Base-by-base conservation (phyloP, 1,140 invertebrate genomes). In the Orchesella cincta region DNA sequence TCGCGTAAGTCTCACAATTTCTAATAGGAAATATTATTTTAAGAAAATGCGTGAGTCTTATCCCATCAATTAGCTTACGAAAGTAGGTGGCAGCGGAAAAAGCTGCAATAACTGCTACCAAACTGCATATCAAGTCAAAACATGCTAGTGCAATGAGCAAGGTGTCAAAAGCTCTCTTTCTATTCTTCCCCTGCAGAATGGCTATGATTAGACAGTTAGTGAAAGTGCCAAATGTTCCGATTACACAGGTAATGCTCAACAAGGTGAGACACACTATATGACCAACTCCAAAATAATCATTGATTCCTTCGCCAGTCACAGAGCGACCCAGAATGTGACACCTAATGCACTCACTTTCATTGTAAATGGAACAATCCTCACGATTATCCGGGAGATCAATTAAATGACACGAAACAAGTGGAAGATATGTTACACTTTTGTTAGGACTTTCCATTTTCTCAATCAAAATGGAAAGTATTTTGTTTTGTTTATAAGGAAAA, bases 101-200 rank as follows among this genome's bases (percentile, higher is more conserved):
- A 1, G 62, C 29, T 12, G 62, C 62, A 29, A 67, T 14, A 8
- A 67, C 31, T 31, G 62, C 26, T 31, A 29, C 33, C 1, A 67
- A 67, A 67, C 62, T 67, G 31, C 62, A 26, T 31, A 67, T 67
- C n/a, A 67, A n/a, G 31, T 67, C 62, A 33, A 67, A 31, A n/a
- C 62, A 67, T 5, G 62, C 62, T 23, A 67, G n/a, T 2, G 8
- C 62, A 67, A 67, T 33, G 3, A 67, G 23, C 12, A 67, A 67
- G 29, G 33, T 8, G 62, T 67, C 62, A 67, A 67, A 67, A 12
- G 62, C 3, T 67, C 62, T 67, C 33, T 29, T 29, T 31, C 62
- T 67, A 23, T 67, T 67, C n/a, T 67, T 26, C 14, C 62, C 26
- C 33, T 67, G 29, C 62, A 67, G 29, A 12, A 67, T 67, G 28